Evolutionary conservation across 1,140 invertebrate genomes (phyloP).

Genomic region (Paramacrobiotus metropolitanus): DNA sequence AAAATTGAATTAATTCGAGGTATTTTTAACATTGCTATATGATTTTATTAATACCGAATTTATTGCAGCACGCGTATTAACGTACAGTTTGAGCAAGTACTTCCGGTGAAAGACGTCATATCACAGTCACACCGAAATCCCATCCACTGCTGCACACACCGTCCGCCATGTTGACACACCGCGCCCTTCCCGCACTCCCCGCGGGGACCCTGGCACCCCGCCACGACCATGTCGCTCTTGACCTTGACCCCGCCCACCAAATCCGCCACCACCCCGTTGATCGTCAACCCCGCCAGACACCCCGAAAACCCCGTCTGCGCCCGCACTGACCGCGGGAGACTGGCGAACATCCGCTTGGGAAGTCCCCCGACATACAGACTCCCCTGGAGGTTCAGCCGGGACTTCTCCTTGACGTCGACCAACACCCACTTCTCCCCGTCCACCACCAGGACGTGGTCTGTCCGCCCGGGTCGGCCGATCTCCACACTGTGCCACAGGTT

Average conservation of each 20-base stretch:
- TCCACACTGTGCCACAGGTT: conserved; percentile 81
- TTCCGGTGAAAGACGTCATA: conserved; percentile 71
- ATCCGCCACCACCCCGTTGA: conserved; percentile 46
- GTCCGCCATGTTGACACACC: conserved; percentile 66
- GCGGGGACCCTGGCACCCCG: conserved; percentile 23
- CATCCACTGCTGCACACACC: conserved; percentile 78
- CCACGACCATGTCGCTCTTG: conserved; percentile 14
- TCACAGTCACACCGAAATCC: conserved; percentile 86
- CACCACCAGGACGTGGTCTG: conserved; percentile 65
- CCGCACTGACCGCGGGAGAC: conserved; percentile 48
- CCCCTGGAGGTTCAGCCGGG: conserved; percentile 65
- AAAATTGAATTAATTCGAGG: too few relatives aligned
- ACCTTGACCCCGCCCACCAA: conserved; percentile 14
- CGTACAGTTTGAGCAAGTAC: conserved; percentile 67
- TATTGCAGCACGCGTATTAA: too few relatives aligned
- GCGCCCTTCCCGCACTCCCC: conserved; percentile 68
- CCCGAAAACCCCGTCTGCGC: conserved; percentile 77
- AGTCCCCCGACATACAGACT: conserved; percentile 68
- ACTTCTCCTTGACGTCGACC: conserved; percentile 43
- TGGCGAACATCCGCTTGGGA: conserved; percentile 49
- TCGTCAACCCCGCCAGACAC: conserved; percentile 68
- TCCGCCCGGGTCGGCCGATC: conserved; percentile 53
- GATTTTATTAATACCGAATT: too few relatives aligned
- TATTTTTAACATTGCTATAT: too few relatives aligned
- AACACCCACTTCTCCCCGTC: conserved; percentile 65